A percentile compares a stretch with the other conserved stretches of the same genome.
Evolutionary conservation across 1,140 invertebrate genomes (phyloP).

Genomic region (Heliconius hermathena): DNA sequence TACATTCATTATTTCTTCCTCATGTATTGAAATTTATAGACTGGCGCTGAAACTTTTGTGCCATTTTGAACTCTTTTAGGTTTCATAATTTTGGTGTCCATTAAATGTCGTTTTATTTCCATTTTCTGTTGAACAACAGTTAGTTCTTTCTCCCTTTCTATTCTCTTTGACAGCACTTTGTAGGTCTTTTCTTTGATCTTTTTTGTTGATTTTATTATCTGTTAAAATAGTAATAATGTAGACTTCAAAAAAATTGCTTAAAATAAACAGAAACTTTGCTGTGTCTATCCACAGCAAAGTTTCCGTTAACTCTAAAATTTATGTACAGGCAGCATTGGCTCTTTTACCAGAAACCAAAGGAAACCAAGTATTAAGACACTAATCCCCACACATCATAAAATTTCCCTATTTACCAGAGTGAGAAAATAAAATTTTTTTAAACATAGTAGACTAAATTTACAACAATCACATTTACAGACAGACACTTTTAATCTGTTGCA

Average conservation of each 20-base stretch:
- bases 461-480: too few relatives aligned
- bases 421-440: too few relatives aligned
- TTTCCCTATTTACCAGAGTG: too few relatives aligned
- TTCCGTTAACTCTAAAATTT: too few relatives aligned
- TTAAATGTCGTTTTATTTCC: constrained; percentile 88
- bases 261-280: not conserved
- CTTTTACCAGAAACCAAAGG: too few relatives aligned
- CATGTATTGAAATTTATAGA: constrained; percentile 94
- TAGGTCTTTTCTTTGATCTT: constrained; percentile 86
- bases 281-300: too few relatives aligned
- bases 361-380: too few relatives aligned
- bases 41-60: constrained; percentile 87
- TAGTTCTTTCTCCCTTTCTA: constrained; percentile 91
- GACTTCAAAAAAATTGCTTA: not conserved
- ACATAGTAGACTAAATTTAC: too few relatives aligned
- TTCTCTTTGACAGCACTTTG: constrained; percentile 90
- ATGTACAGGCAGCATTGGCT: too few relatives aligned
- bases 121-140: constrained; percentile 92
- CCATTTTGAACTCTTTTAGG: constrained; percentile 86
- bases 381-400: too few relatives aligned
- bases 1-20: constrained; percentile 86
- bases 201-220: constrained; percentile 80
- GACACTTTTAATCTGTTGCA: too few relatives aligned
- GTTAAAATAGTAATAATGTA: constrained; percentile 4
- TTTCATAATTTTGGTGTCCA: constrained; percentile 84